Base-by-base conservation (phyloP, 1,140 invertebrate genomes). In the Cyrtorhinus lividipennis region DNA sequence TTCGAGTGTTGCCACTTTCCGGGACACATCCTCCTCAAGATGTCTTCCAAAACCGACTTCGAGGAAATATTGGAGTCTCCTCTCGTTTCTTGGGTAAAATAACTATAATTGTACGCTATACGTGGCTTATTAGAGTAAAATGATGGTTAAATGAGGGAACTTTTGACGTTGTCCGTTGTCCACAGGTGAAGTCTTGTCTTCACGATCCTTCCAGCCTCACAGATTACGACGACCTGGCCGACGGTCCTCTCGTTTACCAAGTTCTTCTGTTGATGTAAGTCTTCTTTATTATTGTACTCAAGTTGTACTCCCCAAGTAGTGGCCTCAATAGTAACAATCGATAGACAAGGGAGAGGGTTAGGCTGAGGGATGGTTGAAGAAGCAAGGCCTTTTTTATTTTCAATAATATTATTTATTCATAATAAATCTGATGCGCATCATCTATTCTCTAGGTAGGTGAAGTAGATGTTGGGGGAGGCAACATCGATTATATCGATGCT, bases 41-140 rank as follows among this genome's bases (percentile, higher is more conserved):
- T 38, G 30, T 38, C 30, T 53, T 53, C 84, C 68, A 78, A 80
- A 69, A 76, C 80, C 66, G 84, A 88, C 74, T 83, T 88, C 67
- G 85, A 89, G 73, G 85, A 88, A 72, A 85, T 90, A 73, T 80
- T 91, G 73, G 79, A 81, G 72, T 87, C 86, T 70, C 87, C 88
- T 70, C 75, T 92, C 67, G 87, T 91, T 66, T 84, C 85, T 72
- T 92, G 89, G 89, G 88, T 91, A 79, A 80, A 80, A n/a, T n/a
- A n/a, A n/a, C n/a, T 48, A 46, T 38, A 60, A 61, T 38, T 15
- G 5, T 38, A 5, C 30, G 30, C 30, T 15, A 38, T 8, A 8
- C 15, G 5, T 5, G 15, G 5, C 30, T 38, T 38, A 15, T 8
- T 38, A 5, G 30, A 38, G 5, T 38, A 8, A 5, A 15, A 8